Base-by-base conservation (phyloP, 2,888 invertebrate genomes). In the Sarcophaga variegata region DNA sequence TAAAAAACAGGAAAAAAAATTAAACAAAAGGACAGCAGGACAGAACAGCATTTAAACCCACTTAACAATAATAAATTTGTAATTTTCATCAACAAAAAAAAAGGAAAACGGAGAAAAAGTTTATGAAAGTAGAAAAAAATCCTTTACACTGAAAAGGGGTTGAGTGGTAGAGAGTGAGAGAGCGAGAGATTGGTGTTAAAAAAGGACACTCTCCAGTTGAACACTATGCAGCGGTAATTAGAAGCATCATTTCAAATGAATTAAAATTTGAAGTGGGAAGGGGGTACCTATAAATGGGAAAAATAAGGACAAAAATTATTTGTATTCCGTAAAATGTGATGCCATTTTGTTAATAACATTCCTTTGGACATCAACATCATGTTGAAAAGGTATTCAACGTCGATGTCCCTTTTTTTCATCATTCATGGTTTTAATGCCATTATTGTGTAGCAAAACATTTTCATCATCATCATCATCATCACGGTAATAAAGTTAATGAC, bases 401-500 rank as follows among this genome's bases (percentile, higher is more conserved):
- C 60, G 60, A 62, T 76, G 49, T 80, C 63, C 63, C 47, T 64
- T 54, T 59, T 71, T 85, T 76, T 67, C 66, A 70, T 27, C 45
- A 47, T 63, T 6, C 20, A 17, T 12, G 37, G 60, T 49, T 71
- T 72, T 77, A 66, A 64, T 70, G 70, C 54, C 25, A 49, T 72
- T 63, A 27, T 75, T 80, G 74, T 83, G 37, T 2, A 37, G 37
- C 79, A 76, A 78, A 83, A 25, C 72, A 72, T 74, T 83, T 83
- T 77, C 69, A 71, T 69, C 37, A 37, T 37, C 37, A 37, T 37
- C 37, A 37, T 37, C 37, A 37, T 37, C 37, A 37, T 8, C 75
- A 81, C 37, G 87, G 87, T 87, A 87, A 87, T 87, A 79, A 87
- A 75, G 83, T 87, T 87, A 87, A 87, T 87, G 83, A 79, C 78